Conservation (phyloP, 2,113 vertebrate genomes). For the Carlito syrichta region DNA sequence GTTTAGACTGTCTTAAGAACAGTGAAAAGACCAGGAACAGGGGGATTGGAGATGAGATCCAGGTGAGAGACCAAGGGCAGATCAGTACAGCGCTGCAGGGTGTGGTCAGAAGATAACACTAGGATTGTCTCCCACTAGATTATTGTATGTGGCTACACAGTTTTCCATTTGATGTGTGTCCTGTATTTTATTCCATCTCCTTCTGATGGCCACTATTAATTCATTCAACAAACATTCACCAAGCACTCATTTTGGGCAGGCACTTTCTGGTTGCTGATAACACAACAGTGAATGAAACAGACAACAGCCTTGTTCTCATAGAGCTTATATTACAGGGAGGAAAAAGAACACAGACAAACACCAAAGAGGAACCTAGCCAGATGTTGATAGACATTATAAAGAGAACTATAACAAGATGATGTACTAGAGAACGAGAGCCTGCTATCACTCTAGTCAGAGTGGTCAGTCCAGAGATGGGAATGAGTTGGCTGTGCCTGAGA, state of each 20-base stretch:
- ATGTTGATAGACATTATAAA: not conserved
- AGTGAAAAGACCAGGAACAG: not conserved
- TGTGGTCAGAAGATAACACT: not conserved
- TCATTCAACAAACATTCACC: not conserved
- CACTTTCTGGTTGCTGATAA: not conserved
- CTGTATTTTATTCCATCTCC: not conserved
- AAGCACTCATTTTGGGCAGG: not conserved
- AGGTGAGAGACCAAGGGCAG: not conserved
- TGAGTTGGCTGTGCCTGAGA: not conserved
- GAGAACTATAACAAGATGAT: not conserved
- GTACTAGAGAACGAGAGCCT: not conserved
- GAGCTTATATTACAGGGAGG: not conserved
- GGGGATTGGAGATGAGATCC: too few relatives aligned
- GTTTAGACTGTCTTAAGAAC: not conserved
- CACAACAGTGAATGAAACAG: not conserved
- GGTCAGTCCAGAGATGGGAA: not conserved
- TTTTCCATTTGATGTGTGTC: not conserved
- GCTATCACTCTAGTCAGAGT: not conserved
- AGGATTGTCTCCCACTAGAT: too few relatives aligned
- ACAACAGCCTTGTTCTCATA: not conserved
- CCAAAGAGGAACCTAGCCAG: not conserved
- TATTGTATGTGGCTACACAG: not conserved
- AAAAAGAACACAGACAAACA: not conserved
- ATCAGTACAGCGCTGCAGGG: fast-evolving
- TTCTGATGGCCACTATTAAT: not conserved